Base-by-base conservation (phyloP, 2,888 invertebrate species). In the Phragmatobia fuliginosa region DNA sequence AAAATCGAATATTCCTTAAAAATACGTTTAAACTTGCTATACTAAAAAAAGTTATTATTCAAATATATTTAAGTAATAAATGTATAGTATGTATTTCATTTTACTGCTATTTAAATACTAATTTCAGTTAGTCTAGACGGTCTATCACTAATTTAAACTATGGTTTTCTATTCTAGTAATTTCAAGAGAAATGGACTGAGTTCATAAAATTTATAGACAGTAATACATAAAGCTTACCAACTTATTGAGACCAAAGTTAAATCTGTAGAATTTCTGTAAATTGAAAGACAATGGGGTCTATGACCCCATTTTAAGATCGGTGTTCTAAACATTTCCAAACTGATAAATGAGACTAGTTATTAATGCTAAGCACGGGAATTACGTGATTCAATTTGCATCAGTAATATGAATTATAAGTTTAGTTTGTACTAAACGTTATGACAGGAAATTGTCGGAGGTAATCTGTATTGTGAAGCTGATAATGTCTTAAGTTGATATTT, bases 361-460 rank as follows among this genome's bases (percentile, higher is more conserved):
- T 67, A 78, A 66, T 70, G 67, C 45, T 70, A 76, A 76, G 74
- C 71, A 76, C 71, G 36, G 62, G 49, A 45, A 68, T 71, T 67
- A 75, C 75, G 71, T 78, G 73, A 72, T 72, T 71, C 63, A 74
- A 78, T 79, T 81, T 80, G 70, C 76, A 79, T 77, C 52, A 8
- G 25, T 69, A 77, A 74, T 74, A 68, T 63, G 66, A 76, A 75
- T 70, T 33, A 56, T 67, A 72, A 68, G 70, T 63, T 64, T 70
- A 66, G 73, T 77, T 68, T 41, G 70, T 25, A 45, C 70, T 64
- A 56, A 67, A 70, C 8, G 60, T 6, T 1, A 28, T 36, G 36
- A 8, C 65, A 70, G 66, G 28, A 33, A 74, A 74, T 67, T 66
- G 56, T 56, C n/a, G 16, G 21, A n/a, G 14, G 4, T 36, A 28